phyloP scores from a whole-genome alignment of 2,797 vertebrate genomes.

The Cryptoblepharus egeriae region DNA sequence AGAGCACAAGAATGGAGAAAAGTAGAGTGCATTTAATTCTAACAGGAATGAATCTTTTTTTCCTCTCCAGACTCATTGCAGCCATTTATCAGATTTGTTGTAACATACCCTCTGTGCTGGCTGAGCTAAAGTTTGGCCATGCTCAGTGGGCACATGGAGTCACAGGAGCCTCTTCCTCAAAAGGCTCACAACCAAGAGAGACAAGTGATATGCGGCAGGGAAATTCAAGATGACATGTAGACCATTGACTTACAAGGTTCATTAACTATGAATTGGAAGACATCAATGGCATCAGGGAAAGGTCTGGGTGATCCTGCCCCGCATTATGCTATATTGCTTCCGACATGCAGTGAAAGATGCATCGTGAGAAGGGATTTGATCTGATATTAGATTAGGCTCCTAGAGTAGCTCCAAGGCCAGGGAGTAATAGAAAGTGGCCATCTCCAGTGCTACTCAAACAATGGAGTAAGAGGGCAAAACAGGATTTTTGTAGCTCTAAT shows the following conservation, averaged over 20 bases:
- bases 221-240: neutral
- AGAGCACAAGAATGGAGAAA: neutral
- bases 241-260: accelerated
- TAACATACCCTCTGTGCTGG: neutral
- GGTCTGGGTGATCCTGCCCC: neutral
- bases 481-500: neutral
- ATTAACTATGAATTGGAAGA: neutral
- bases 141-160: neutral
- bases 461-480: neutral
- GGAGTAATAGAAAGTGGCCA: neutral
- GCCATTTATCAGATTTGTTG: constrained; percentile 2
- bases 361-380: neutral
- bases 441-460: neutral
- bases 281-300: neutral
- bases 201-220: neutral
- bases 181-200: neutral
- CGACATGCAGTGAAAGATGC: neutral
- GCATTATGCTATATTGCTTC: neutral
- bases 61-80: neutral
- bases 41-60: neutral
- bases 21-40: constrained; percentile 41
- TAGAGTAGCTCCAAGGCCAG: neutral
- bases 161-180: neutral
- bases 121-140: neutral
- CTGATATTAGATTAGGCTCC: neutral